Evolutionary conservation across 53 echinoderm and acorn worm genomes (phyloP).

Genomic region (Temnopleurus reevesii): DNA sequence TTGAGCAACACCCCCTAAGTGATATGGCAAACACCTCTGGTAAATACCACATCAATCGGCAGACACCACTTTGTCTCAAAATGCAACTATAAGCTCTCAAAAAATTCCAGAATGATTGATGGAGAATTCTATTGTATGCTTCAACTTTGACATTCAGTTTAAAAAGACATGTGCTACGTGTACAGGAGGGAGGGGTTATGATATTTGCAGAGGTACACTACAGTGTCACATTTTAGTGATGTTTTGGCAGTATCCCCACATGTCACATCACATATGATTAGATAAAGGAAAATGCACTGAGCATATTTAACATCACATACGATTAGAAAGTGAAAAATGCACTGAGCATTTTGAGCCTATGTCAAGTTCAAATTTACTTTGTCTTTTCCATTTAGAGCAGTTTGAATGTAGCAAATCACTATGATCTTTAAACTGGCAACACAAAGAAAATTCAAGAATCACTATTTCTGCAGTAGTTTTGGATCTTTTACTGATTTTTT

Average conservation of each 20-base stretch:
- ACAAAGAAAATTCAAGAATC: no score
- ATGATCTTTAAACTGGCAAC: no score
- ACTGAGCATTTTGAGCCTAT: no score
- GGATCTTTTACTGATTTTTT: no score
- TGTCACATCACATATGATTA: background rate
- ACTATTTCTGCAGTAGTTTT: no score
- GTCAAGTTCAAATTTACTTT: no score
- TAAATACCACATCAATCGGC: background rate
- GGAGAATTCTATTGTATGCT: background rate
- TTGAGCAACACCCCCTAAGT: no score
- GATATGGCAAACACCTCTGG: background rate
- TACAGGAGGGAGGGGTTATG: background rate
- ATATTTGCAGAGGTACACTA: background rate
- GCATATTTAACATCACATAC: background rate
- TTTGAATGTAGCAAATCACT: no score
- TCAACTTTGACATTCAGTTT: constrained; percentile 8
- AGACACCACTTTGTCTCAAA: background rate
- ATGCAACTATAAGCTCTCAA: background rate
- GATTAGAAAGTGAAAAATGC: background rate
- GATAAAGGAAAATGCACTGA: background rate
- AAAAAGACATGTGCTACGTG: background rate
- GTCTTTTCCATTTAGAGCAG: no score
- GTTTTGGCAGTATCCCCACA: background rate
- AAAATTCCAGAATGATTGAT: background rate
- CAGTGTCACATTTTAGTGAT: background rate